Base-by-base conservation (phyloP, 2,888 invertebrate genomes). In the Torymus tubicola region DNA sequence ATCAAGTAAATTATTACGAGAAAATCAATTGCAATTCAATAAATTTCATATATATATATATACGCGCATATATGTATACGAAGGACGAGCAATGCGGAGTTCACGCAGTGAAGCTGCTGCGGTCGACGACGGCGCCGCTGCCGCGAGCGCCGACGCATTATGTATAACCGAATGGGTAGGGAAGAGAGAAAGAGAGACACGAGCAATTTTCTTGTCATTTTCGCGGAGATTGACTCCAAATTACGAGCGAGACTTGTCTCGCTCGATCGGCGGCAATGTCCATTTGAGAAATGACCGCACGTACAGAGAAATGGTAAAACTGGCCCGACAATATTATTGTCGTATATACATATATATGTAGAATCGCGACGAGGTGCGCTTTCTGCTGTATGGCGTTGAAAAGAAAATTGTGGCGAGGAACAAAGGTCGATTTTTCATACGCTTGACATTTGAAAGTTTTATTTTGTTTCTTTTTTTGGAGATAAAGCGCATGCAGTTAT, bases 201-300 rank as follows among this genome's bases (percentile, higher is more conserved):
- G 80, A 24, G 60, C 77, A 81, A 83, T 83, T 81, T 81, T 80
- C 82, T 71, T 76, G 78, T 82, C 78, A 82, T 82, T 82, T 82
- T 79, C 81, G 53, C 78, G 31, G 50, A 81, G 82, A 82, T 81
- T 81, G 76, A 78, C 82, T 80, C 70, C 77, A 84, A 85, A 85
- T 85, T 85, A 82, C 83, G 81, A 80, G 76, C 68, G 79, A 58
- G 31, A 60, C 64, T 57, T 18, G 72, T 79, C 77, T 83, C 82
- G 83, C 83, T 78, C 81, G 82, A 84, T 83, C 82, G 75, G 75
- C 82, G 70, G 67, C 85, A 85, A 86, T 31, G 86, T 85, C 85
- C 84, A 82, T 84, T 84, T 83, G 83, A 77, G 82, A 83, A 84
- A 81, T 81, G 78, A 77, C 71, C 73, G 80, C 42, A 73, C 31